Percentiles rank a stretch among this genome's conserved stretches.
These are phyloP conservation scores for Limnephilus lunatus DNA, from an alignment of 2,888 invertebrate species.

Conservation along the genomic window DNA sequence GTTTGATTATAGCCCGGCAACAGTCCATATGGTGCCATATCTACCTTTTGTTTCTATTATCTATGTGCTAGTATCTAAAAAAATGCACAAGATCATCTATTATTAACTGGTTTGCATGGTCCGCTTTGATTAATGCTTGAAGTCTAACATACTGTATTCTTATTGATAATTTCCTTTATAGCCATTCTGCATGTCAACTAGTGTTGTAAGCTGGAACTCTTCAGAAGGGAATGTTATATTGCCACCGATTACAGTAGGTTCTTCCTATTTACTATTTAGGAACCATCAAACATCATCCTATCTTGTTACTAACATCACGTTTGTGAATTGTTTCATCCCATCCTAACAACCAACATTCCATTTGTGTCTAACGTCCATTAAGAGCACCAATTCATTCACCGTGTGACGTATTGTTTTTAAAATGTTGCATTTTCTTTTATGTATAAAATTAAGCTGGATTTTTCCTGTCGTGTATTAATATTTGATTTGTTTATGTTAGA, in stretches of 20 bases:
- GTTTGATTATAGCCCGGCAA: no score
- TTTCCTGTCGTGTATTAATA: not conserved
- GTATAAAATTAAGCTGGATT: not conserved
- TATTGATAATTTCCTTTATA: constrained; percentile 56
- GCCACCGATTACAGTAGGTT: constrained; percentile 62
- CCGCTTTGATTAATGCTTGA: constrained; percentile 34
- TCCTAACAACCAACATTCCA: not conserved
- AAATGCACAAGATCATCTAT: not conserved
- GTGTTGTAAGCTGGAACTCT: constrained; percentile 65
- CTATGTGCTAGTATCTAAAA: no score
- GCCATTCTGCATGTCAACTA: constrained; percentile 65
- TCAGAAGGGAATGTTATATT: constrained; percentile 59
- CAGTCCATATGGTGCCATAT: no score
- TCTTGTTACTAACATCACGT: not conserved
- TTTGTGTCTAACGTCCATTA: not conserved
- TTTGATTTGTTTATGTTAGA: not conserved
- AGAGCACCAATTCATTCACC: not conserved
- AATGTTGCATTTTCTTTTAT: not conserved
- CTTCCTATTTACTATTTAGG: constrained; percentile 49
- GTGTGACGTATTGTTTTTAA: not conserved
- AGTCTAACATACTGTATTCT: not conserved
- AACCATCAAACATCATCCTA: not conserved
- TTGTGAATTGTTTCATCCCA: not conserved
- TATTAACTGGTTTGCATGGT: constrained; percentile 33
- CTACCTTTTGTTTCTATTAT: no score